Evolutionary conservation across 2,888 invertebrate genomes (phyloP).

Genomic region (Xylocampa areola): DNA sequence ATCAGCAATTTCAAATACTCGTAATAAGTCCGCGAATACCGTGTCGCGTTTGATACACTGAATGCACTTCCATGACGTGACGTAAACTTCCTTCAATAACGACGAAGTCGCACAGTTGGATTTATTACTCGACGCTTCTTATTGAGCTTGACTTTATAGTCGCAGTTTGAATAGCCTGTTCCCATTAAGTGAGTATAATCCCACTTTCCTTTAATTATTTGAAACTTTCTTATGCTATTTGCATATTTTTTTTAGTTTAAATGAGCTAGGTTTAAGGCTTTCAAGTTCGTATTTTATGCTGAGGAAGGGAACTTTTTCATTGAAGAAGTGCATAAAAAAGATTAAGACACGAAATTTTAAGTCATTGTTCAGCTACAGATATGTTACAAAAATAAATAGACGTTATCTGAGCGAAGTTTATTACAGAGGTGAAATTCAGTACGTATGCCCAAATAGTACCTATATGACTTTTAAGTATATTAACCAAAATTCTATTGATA

Average conservation of each 20-base stretch:
- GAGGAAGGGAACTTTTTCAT: neutral
- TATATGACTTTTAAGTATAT: too few relatives aligned
- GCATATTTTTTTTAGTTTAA: slow-evolving; percentile 15
- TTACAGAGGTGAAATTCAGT: too few relatives aligned
- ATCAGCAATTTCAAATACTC: too few relatives aligned
- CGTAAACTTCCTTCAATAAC: slow-evolving; percentile 70
- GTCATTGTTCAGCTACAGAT: too few relatives aligned
- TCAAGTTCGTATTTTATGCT: neutral
- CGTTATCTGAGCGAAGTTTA: too few relatives aligned
- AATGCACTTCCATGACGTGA: slow-evolving; percentile 41
- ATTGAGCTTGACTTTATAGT: slow-evolving; percentile 52
- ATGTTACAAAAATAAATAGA: too few relatives aligned
- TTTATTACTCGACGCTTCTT: slow-evolving; percentile 51
- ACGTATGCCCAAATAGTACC: too few relatives aligned
- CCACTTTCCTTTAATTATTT: slow-evolving; percentile 36
- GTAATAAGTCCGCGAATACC: slow-evolving; percentile 2
- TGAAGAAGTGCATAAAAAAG: too few relatives aligned
- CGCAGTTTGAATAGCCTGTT: slow-evolving; percentile 25
- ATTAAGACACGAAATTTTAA: too few relatives aligned
- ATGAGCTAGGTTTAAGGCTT: slow-evolving; percentile 7
- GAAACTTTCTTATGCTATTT: slow-evolving; percentile 18
- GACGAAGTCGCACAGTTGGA: slow-evolving; percentile 50
- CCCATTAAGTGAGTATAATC: slow-evolving; percentile 33
- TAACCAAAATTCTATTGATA: too few relatives aligned
- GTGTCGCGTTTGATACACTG: slow-evolving; percentile 14